Percentiles rank a stretch among this genome's conserved stretches.
phyloP scores from a whole-genome alignment of 1,140 invertebrate species.

The Monomorium pharaonis region DNA sequence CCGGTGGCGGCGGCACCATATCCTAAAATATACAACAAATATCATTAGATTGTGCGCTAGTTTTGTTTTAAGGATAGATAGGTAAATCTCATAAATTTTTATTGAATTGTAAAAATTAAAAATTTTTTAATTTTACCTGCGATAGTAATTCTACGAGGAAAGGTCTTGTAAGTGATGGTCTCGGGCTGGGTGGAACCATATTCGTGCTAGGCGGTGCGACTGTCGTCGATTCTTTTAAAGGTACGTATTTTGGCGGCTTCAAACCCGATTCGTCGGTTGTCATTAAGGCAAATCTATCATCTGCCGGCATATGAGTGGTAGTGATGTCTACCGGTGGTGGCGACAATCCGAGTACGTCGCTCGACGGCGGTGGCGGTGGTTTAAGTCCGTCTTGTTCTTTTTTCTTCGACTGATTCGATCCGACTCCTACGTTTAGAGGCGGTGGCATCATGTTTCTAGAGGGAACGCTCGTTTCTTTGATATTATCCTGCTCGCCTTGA shows the following conservation, averaged over 20 bases:
- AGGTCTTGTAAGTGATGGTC: conserved; percentile 77
- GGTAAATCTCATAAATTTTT: background rate
- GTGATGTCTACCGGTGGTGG: conserved; percentile 81
- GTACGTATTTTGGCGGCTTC: conserved; percentile 80
- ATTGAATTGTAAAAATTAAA: background rate
- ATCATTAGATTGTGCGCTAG: background rate
- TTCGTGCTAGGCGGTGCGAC: conserved; percentile 76
- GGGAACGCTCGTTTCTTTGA: conserved; percentile 70
- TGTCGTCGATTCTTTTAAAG: conserved; percentile 76
- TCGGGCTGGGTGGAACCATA: conserved; percentile 81
- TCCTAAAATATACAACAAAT: conserved; percentile 72
- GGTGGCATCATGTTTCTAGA: conserved; percentile 82
- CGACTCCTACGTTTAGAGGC: conserved; percentile 61
- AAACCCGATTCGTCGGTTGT: conserved; percentile 74
- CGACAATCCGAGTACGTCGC: conserved; percentile 81
- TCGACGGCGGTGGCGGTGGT: conserved; percentile 78
- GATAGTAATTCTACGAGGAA: conserved; percentile 82
- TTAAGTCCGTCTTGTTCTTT: conserved; percentile 76
- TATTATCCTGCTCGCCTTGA: conserved; percentile 39
- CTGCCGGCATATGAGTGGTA: conserved; percentile 73
- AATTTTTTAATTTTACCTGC: conserved; percentile 71
- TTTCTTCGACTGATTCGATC: conserved; percentile 61
- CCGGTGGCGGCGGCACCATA: conserved; percentile 80
- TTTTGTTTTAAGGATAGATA: background rate
- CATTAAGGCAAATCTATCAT: conserved; percentile 59